Percentiles rank a stretch among this genome's conserved stretches.
Evolutionary conservation across 2,113 vertebrate species (phyloP).

Genomic region (Alethe castanea): DNA sequence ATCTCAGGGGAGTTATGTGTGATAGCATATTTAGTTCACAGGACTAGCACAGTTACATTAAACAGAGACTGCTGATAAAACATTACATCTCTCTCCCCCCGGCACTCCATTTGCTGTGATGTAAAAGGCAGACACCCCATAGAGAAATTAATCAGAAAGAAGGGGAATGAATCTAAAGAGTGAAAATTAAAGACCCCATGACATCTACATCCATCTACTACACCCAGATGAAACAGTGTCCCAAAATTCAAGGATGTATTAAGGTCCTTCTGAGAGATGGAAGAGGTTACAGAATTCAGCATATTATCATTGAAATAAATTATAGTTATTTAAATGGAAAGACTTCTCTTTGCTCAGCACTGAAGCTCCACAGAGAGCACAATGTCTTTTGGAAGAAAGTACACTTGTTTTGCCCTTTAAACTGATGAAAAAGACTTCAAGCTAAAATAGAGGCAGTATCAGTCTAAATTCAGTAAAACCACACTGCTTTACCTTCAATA

Average conservation of each 20-base stretch:
- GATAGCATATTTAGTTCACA: slow-evolving; percentile 61
- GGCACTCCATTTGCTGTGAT: slow-evolving; percentile 39
- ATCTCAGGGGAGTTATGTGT: slow-evolving; percentile 39
- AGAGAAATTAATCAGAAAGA: slow-evolving; percentile 67
- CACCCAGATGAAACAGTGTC: not conserved
- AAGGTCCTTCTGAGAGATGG: not conserved
- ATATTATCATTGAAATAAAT: slow-evolving; percentile 7
- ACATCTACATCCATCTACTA: slow-evolving; percentile 47
- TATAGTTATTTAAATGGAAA: slow-evolving; percentile 3
- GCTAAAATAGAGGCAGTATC: not conserved
- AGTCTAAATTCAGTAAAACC: not conserved
- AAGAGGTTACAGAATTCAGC: slow-evolving; percentile 7
- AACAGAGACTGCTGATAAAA: slow-evolving; percentile 57
- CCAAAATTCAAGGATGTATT: slow-evolving; percentile 45
- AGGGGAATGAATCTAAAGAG: slow-evolving; percentile 45
- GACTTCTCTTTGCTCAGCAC: not conserved
- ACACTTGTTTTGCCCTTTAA: not conserved
- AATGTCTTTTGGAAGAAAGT: not conserved
- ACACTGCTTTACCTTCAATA: not conserved
- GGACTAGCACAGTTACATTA: slow-evolving; percentile 40
- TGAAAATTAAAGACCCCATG: slow-evolving; percentile 67
- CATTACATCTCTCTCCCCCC: slow-evolving; percentile 11
- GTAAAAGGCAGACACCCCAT: slow-evolving; percentile 59
- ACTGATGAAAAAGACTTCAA: not conserved
- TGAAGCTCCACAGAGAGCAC: not conserved